Base-by-base conservation (phyloP, 2,113 vertebrate genomes). In the Brachionichthys hirsutus region DNA sequence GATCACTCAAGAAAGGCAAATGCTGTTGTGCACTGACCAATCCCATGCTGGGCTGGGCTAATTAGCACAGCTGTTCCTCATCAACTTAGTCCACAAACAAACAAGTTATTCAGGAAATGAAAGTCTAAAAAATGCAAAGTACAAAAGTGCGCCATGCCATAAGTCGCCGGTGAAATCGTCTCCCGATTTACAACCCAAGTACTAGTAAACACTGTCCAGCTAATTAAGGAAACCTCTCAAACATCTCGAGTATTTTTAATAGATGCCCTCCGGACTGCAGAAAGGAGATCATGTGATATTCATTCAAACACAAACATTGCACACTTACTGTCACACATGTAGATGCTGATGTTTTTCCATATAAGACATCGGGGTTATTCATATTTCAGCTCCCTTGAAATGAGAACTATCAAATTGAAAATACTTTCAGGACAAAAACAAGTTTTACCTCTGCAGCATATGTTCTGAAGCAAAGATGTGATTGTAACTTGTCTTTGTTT, bases 341-440 rank as follows among this genome's bases (percentile, higher is more conserved):
- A 18, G 34, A 54, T 73, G 36, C 19, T 44, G 24, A 12, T 34
- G 52, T 71, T 75, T 67, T 45, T 58, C 68, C 68, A 70, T 47
- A 75, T 45, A 34, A 45, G 40, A 40, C 57, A 62, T 70, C 16
- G 0, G 40, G 65, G 57, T 76, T 70, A 46, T 62, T 70, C 58
- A 44, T 43, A 73, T 71, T 72, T 64, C 4, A 47, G 50, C 20
- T 80, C 34, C 58, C 50, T 46, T 61, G 51, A 73, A 81, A 65
- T 58, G 52, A 64, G n/a, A 64, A 64, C 30, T 43, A 66, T 72
- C 51, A 41, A 46, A 55, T 38, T 61, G 54, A 71, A 56, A 62
- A 15, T 38, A 43, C 1, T 40, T 52, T 55, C 48, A 54, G 9
- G 62, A 16, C 54, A 42, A 67, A 75, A 74, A 45, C 35, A 67